A percentile compares a stretch with the other conserved stretches of the same genome.
Conservation (phyloP, 2,113 vertebrate genomes). For the Bungarus multicinctus region DNA sequence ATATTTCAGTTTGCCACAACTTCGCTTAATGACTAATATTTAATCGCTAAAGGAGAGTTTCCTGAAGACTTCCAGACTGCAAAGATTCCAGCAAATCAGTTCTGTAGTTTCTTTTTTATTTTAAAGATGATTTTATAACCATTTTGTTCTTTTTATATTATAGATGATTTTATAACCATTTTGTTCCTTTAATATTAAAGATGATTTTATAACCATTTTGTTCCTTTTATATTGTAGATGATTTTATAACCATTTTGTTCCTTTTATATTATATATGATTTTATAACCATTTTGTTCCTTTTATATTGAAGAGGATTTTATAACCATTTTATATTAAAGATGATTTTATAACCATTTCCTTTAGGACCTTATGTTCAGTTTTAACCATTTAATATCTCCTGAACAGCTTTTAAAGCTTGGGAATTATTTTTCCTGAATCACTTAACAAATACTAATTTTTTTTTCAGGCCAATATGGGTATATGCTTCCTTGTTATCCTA, state of each 20-base stretch:
- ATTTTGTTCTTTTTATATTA: neutral
- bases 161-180: neutral
- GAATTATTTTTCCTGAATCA: neutral
- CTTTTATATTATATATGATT: neutral
- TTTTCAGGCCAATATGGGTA: slow-evolving; percentile 89
- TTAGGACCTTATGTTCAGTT: neutral
- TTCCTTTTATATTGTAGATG: neutral
- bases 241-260: neutral
- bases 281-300: neutral
- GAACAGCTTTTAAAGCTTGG: neutral
- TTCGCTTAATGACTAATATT: too few species aligned
- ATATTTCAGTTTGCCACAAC: too few species aligned
- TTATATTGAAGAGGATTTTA: neutral
- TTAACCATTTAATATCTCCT: neutral
- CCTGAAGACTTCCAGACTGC: neutral
- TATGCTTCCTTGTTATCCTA: slow-evolving; percentile 85
- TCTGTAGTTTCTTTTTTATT: neutral
- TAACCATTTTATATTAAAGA: neutral
- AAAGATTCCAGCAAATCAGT: too few species aligned
- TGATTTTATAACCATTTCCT: neutral
- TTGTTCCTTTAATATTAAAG: neutral
- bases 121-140: neutral
- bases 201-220: neutral
- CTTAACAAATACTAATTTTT: neutral
- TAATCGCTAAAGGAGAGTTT: too few species aligned